Percentiles rank a stretch among this genome's conserved stretches.
These are phyloP conservation scores for Agrotis puta DNA, from an alignment of 2,888 invertebrate genomes.

Conservation along the genomic window DNA sequence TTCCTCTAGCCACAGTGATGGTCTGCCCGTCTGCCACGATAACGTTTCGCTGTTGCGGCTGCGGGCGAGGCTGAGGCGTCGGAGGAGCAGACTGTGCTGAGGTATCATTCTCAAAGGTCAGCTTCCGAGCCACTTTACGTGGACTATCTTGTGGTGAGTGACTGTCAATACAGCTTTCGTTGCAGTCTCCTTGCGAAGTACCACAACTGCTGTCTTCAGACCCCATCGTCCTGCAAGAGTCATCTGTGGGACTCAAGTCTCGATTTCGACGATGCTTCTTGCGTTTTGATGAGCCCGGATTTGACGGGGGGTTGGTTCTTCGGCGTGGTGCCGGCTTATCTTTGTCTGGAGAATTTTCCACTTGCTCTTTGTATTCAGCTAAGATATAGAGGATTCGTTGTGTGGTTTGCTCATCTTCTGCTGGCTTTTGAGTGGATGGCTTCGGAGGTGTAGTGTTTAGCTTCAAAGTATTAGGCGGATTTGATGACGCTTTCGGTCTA, in stretches of 20 bases:
- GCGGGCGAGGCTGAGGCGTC: constrained; percentile 75
- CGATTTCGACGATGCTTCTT: constrained; percentile 92
- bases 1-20: constrained; percentile 91
- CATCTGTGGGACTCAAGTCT: constrained; percentile 92
- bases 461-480: constrained; percentile 91
- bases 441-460: constrained; percentile 92
- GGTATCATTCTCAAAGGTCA: constrained; percentile 86
- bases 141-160: constrained; percentile 91
- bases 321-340: constrained; percentile 95
- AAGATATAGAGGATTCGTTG: constrained; percentile 95
- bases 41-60: constrained; percentile 90
- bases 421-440: constrained; percentile 92
- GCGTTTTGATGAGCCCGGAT: constrained; percentile 93
- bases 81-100: constrained; percentile 78
- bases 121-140: constrained; percentile 84
- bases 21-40: constrained; percentile 93
- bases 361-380: constrained; percentile 95
- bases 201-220: constrained; percentile 95
- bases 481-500: constrained; percentile 90
- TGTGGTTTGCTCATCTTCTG: constrained; percentile 95
- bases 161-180: constrained; percentile 88
- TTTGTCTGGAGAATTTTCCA: constrained; percentile 95
- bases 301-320: constrained; percentile 94
- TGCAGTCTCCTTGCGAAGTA: constrained; percentile 90
- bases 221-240: constrained; percentile 93